phyloP scores from a whole-genome alignment of 2,888 invertebrate genomes.

The Tachina grossa region DNA sequence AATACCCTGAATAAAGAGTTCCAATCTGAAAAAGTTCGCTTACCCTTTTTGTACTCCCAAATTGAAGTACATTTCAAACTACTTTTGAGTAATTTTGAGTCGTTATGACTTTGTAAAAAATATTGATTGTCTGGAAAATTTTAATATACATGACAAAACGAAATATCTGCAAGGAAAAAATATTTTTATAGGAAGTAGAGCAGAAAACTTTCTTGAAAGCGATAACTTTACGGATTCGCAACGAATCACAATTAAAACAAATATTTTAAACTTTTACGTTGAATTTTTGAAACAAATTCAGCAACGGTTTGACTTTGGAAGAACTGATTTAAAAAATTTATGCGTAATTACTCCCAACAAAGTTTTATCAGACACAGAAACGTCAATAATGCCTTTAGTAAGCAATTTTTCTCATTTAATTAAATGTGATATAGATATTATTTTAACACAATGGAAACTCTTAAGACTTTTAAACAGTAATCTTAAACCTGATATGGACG shows the following conservation, averaged over 20 bases:
- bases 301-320: constrained; percentile 35
- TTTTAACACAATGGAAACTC: constrained; percentile 20
- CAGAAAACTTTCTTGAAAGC: constrained; percentile 19
- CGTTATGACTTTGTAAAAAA: constrained; percentile 34
- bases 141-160: constrained; percentile 7
- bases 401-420: constrained; percentile 10
- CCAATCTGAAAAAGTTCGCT: constrained; percentile 59
- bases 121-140: constrained; percentile 21
- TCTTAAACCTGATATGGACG: constrained; percentile 19
- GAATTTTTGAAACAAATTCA: constrained; percentile 38
- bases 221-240: constrained; percentile 24
- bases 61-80: constrained; percentile 33
- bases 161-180: not conserved
- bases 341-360: constrained; percentile 4
- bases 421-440: constrained; percentile 18
- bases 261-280: constrained; percentile 33
- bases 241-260: constrained; percentile 4
- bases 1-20: constrained; percentile 61
- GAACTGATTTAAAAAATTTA: constrained; percentile 27
- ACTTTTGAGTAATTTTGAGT: constrained; percentile 25
- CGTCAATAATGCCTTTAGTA: constrained; percentile 30
- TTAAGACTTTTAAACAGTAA: constrained; percentile 20
- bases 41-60: constrained; percentile 51
- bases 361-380: constrained; percentile 13
- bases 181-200: constrained; percentile 47